Evolutionary conservation across 2,113 vertebrate genomes (phyloP).

Genomic region (Ceyx cyanopectus): DNA sequence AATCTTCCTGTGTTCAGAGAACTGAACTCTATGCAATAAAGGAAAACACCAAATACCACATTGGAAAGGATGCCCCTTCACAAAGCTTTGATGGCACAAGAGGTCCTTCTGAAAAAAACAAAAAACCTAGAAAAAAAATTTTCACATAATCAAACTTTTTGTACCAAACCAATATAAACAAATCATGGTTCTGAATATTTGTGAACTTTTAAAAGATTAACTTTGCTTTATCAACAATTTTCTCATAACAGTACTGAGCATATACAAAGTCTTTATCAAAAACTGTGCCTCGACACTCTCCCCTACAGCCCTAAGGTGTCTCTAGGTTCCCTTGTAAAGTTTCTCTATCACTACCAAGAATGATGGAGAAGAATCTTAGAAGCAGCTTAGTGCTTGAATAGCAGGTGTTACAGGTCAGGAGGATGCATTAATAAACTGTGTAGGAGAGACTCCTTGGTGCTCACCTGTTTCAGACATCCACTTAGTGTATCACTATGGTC

Average conservation of each 20-base stretch:
- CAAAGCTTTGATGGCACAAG: accelerated
- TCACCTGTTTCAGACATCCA: background rate
- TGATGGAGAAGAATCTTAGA: background rate
- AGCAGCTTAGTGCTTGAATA: constrained; percentile 25
- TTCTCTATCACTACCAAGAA: background rate
- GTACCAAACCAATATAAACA: background rate
- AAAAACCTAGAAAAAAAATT: background rate
- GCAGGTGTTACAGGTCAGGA: constrained; percentile 56
- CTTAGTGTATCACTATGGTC: background rate
- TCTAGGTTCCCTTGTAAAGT: background rate
- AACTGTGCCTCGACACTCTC: background rate
- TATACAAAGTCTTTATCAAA: background rate
- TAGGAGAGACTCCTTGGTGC: constrained; percentile 20
- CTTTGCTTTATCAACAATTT: background rate
- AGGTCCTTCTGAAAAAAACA: background rate
- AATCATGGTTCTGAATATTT: background rate
- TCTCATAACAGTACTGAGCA: background rate
- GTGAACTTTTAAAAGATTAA: background rate
- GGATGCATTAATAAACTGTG: background rate
- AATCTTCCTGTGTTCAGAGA: background rate
- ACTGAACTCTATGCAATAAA: background rate
- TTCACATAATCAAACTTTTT: background rate
- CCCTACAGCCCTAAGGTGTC: background rate
- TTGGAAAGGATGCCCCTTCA: background rate
- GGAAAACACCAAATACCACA: background rate